Percentiles rank a stretch among this genome's conserved stretches.
These are phyloP conservation scores for Cryptus viduatorius DNA, from an alignment of 2,888 invertebrate species.

Conservation along the genomic window DNA sequence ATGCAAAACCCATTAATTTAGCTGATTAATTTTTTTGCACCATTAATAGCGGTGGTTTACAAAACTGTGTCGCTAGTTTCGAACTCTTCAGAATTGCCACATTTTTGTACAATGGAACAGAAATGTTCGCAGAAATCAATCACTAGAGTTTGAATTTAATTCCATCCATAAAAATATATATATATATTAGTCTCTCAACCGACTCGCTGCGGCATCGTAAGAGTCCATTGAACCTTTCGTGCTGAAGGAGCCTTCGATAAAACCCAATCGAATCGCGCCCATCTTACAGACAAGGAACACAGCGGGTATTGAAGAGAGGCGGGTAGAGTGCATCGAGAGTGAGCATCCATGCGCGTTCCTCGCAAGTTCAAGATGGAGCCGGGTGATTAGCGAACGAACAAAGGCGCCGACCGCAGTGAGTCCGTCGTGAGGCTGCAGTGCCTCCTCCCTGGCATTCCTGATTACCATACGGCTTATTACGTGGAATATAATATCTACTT, in stretches of 20 bases:
- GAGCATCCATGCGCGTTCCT: conserved; percentile 23
- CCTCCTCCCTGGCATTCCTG: conserved; percentile 70
- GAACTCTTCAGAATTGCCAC: neutral
- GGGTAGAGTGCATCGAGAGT: conserved; percentile 16
- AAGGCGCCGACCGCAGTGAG: conserved; percentile 73
- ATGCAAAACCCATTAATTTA: neutral
- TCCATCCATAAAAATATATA: neutral
- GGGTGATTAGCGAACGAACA: conserved; percentile 73
- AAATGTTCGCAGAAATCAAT: neutral
- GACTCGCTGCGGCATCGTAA: neutral
- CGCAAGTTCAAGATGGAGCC: conserved; percentile 52
- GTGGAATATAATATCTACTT: conserved; percentile 75
- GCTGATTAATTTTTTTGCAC: neutral
- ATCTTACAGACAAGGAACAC: neutral
- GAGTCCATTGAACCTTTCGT: neutral
- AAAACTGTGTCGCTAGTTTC: neutral
- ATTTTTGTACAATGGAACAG: neutral
- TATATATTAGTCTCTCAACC: neutral
- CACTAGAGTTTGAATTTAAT: neutral
- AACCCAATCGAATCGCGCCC: conserved; percentile 18
- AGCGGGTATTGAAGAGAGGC: neutral
- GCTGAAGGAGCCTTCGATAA: conserved; percentile 2
- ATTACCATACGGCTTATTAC: conserved; percentile 79
- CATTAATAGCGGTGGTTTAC: neutral
- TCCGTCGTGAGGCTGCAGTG: conserved; percentile 17